A percentile compares a stretch with the other conserved stretches of the same genome.
phyloP scores from a whole-genome alignment of 1,140 invertebrate genomes.

The Anoplolepis gracilipes region DNA sequence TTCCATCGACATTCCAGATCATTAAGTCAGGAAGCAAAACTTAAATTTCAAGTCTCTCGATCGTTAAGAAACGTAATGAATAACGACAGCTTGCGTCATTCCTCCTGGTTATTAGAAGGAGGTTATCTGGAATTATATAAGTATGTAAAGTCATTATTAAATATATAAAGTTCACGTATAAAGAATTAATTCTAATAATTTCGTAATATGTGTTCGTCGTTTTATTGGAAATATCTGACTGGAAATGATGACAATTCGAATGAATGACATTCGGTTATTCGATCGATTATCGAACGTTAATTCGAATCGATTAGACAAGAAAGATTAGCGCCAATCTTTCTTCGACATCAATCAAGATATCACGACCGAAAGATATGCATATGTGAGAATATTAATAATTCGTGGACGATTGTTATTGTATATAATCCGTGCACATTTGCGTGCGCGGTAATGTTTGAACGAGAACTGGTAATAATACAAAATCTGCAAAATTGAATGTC shows the following conservation, averaged over 20 bases:
- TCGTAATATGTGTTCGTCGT: background rate
- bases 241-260: background rate
- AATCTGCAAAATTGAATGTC: slow-evolving; percentile 28
- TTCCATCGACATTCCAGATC: slow-evolving; percentile 59
- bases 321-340: background rate
- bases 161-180: background rate
- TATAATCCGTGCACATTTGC: slow-evolving; percentile 42
- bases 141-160: background rate
- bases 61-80: slow-evolving; percentile 55
- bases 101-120: background rate
- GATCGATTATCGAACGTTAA: background rate
- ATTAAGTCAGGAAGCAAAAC: slow-evolving; percentile 54
- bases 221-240: background rate
- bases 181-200: background rate
- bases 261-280: slow-evolving; percentile 5
- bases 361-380: background rate
- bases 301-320: background rate
- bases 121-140: background rate
- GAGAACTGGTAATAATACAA: slow-evolving; percentile 13
- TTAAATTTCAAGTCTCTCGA: slow-evolving; percentile 25
- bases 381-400: slow-evolving; percentile 45
- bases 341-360: slow-evolving; percentile 36
- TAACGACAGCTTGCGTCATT: slow-evolving; percentile 52
- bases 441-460: slow-evolving; percentile 45
- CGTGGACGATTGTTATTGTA: slow-evolving; percentile 28